Base-by-base conservation (phyloP, 2,113 vertebrate species). In the Laticauda laticaudata region DNA sequence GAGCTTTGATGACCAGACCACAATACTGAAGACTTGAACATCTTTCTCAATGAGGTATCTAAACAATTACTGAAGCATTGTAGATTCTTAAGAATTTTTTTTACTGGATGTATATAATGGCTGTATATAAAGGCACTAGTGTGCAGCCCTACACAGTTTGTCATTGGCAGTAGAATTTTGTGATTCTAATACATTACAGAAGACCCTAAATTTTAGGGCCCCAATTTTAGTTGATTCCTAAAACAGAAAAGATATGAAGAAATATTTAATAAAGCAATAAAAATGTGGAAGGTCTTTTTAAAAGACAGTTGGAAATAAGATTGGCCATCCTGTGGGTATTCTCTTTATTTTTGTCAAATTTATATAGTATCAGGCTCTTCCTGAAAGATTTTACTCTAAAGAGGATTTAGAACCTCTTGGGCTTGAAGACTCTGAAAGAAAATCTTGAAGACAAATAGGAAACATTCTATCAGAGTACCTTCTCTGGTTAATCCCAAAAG, bases 51-150 rank as follows among this genome's bases (percentile, higher is more conserved):
- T 97, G 97, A 98, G 97, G 97, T 97, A 97, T 97, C 96, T 93
- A 95, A 97, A 96, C 92, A 92, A 95, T 95, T 96, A 95, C 90
- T 64, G 95, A 96, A 92, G 96, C 95, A 96, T 96, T 91, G 96
- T 90, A 96, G 97, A 96, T 48, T 96, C 95, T 97, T 96, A 94
- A 95, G 96, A 95, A 96, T 98, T 97, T 93, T 96, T 97, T 97
- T 97, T 96, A 96, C 95, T 96, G 97, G 96, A 97, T 95, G 89
- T 96, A 96, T 95, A 96, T 69, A 94, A 98, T 98, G 98, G 98
- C 97, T 98, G 97, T 98, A 98, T 97, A 98, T 98, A 98, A 99
- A 99, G 99, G 99, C 99, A 99, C 99, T 97, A 97, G 98, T 98
- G 98, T 97, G 95, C 95, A 96, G 97, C 97, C 96, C 96, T 97